Base-by-base conservation (phyloP, 2,888 invertebrate genomes). In the Sarcophaga subvicina region DNA sequence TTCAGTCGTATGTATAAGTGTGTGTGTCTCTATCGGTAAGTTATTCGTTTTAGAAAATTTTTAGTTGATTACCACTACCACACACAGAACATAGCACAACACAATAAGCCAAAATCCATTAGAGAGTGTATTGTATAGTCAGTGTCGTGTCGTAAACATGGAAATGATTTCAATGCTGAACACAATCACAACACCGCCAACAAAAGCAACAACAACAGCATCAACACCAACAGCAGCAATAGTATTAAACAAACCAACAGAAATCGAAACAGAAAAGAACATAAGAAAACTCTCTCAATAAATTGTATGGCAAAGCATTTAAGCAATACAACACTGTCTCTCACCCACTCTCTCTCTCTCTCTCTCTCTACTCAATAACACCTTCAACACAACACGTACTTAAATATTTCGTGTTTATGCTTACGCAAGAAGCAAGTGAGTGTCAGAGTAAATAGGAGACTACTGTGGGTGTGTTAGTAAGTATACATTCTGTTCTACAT, bases 31-130 rank as follows among this genome's bases (percentile, higher is more conserved):
- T 2, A 37, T 37, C 8, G 37, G 37, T 37, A 37, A 37, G 37
- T 37, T 37, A 37, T 37, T 37, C 37, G 37, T 37, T 37, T 37
- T 37, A 37, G 37, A 37, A 37, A 37, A 37, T 37, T 37, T 86
- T 86, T 83, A 72, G 82, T 86, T 86, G 86, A 86, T 86, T 86
- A 79, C 86, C 86, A 83, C 83, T 37, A 37, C 37, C 37, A 8
- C 37, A 37, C 8, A 37, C 37, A 10, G 10, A 37, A 37, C 37
- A 37, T 10, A 37, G 8, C 8, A 37, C 37, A 37, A 37, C 10
- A 87, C 83, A 83, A 83, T 87, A 87, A 83, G 80, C 80, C 83
- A 83, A 88, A 88, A 88, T 86, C 88, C 86, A 86, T 88, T 88
- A 88, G 82, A 81, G 80, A 78, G 25, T 8, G 10, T 78, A 73